Percentiles rank a stretch among this genome's conserved stretches.
Evolutionary conservation across 2,797 vertebrate species (phyloP).

Genomic region (Eulemur albifrons): DNA sequence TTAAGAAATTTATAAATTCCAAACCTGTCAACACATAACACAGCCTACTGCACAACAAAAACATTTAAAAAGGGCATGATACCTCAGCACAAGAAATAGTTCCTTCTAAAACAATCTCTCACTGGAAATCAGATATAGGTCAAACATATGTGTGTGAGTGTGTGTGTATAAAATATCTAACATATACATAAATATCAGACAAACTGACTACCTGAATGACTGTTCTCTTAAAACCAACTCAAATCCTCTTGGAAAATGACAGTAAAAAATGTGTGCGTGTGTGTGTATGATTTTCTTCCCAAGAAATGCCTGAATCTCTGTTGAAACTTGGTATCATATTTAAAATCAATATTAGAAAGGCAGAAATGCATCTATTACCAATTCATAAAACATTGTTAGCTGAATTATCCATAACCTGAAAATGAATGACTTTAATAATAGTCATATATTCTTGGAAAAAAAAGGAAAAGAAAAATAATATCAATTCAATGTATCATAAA

Average conservation of each 20-base stretch:
- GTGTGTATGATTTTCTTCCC: background rate
- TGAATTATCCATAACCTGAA: conserved; percentile 5
- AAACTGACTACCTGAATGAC: conserved; percentile 10
- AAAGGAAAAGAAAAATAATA: background rate
- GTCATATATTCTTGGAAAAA: background rate
- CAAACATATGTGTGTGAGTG: background rate
- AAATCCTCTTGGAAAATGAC: background rate
- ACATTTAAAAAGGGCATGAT: background rate
- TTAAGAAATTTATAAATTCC: conserved; percentile 44
- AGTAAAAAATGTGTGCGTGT: background rate
- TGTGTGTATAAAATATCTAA: background rate
- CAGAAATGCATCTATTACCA: background rate
- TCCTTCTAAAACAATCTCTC: conserved; percentile 5
- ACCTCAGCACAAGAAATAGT: background rate
- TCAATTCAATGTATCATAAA: background rate
- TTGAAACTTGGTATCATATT: background rate
- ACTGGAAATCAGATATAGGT: background rate
- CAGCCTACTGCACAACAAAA: background rate
- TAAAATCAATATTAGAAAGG: conserved; percentile 28
- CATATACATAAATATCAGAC: background rate
- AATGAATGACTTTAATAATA: background rate
- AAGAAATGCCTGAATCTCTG: background rate
- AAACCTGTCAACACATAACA: conserved; percentile 8
- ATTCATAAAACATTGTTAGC: background rate
- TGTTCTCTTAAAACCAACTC: conserved; percentile 27